These are phyloP conservation scores for Exephanes ischioxanthus DNA, from an alignment of 2,888 invertebrate species.

Conservation along the genomic window DNA sequence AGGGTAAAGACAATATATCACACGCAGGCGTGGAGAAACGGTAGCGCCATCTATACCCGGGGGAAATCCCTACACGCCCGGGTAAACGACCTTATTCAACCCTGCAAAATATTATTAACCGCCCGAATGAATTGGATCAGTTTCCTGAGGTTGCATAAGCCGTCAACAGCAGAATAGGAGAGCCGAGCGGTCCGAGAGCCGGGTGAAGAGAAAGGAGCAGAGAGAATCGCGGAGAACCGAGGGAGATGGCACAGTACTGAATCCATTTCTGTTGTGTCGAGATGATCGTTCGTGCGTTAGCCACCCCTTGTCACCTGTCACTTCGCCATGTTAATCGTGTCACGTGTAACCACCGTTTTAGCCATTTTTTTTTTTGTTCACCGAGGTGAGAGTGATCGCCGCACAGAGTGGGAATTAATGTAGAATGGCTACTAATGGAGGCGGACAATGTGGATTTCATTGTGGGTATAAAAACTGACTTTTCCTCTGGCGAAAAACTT, in stretches of 20 bases:
- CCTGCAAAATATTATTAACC: conserved; percentile 83
- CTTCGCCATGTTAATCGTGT: conserved; percentile 52
- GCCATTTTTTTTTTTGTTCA: conserved; percentile 3
- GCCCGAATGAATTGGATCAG: conserved; percentile 82
- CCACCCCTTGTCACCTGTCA: conserved; percentile 19
- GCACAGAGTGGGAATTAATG: neutral
- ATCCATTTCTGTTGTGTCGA: conserved; percentile 64
- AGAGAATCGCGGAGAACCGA: conserved; percentile 61
- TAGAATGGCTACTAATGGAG: neutral
- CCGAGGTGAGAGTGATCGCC: neutral
- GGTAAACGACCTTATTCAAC: conserved; percentile 82
- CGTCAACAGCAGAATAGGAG: conserved; percentile 78
- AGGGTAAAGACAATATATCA: conserved; percentile 42
- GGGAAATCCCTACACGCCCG: conserved; percentile 68
- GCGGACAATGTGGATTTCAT: neutral
- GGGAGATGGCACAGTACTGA: conserved; percentile 47
- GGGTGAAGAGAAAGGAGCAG: conserved; percentile 27
- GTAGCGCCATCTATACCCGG: conserved; percentile 48
- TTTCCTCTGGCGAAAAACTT: neutral
- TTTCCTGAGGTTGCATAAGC: conserved; percentile 82
- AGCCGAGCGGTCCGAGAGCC: conserved; percentile 58
- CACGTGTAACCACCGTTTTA: conserved; percentile 31
- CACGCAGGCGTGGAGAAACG: conserved; percentile 52
- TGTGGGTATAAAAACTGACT: neutral
- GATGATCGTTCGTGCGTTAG: conserved; percentile 63